A percentile compares a stretch with the other conserved stretches of the same genome.
phyloP scores from a whole-genome alignment of 2,797 vertebrate species.

The Intellagama lesueurii region DNA sequence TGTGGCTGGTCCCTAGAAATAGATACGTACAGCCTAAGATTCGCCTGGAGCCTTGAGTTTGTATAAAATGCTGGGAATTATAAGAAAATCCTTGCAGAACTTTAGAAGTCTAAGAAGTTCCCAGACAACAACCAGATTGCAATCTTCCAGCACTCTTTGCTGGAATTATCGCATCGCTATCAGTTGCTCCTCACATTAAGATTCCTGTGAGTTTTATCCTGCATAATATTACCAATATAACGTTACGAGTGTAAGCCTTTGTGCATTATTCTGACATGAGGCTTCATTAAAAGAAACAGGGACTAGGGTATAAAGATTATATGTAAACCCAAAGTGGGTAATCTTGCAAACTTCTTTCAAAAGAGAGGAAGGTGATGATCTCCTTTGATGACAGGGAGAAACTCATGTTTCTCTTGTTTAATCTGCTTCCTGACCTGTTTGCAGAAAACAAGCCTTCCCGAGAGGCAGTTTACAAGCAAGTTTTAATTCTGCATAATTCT shows the following conservation, averaged over 20 bases:
- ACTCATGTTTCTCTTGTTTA: conserved; percentile 51
- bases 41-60: conserved; percentile 43
- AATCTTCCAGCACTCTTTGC: conserved; percentile 22
- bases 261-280: conserved; percentile 57
- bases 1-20: conserved; percentile 6
- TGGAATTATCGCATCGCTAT: conserved; percentile 33
- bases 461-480: background rate
- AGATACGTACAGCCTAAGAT: conserved; percentile 15
- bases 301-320: conserved; percentile 62
- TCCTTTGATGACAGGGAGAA: conserved; percentile 27
- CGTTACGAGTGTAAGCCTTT: conserved; percentile 12
- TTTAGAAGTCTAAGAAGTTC: conserved; percentile 40
- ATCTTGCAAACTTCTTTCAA: conserved; percentile 49
- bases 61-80: conserved; percentile 24
- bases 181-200: conserved; percentile 18
- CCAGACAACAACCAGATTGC: conserved; percentile 4
- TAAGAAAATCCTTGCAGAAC: conserved; percentile 46
- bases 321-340: conserved; percentile 64
- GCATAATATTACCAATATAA: conserved; percentile 29
- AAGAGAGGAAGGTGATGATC: conserved; percentile 27
- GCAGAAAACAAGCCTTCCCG: background rate
- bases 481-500: conserved; percentile 1
- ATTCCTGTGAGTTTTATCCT: conserved; percentile 54
- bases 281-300: conserved; percentile 47
- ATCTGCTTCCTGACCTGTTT: conserved; percentile 19